Base-by-base conservation (phyloP, 92 coral and sea anemone species). In the Galaxea fascicularis region DNA sequence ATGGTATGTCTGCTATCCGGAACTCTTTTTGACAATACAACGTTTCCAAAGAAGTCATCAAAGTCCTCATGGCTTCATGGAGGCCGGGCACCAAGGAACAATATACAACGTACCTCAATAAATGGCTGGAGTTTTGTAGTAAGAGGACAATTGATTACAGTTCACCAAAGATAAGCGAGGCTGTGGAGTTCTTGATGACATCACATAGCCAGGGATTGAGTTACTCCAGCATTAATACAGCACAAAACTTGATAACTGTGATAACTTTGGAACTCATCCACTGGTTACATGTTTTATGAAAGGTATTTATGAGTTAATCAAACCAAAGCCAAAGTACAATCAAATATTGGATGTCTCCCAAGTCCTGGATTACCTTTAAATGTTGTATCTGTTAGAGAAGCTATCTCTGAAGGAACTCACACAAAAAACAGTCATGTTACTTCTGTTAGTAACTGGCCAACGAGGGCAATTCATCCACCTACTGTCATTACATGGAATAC, bases 1-100 rank as follows among this genome's bases (percentile, higher is more conserved):
- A 77, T 85, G 89, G 83, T 81, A 25, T 74, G 88, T 82, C 88
- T 73, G 49, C 78, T 88, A 65, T 82, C 92, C 53, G 83, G 91
- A 59, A 46, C 53, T 73, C 91, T 80, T 82, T 88, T 76, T 13
- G 82, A 73, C 87, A 74, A 60, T 82, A 64, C 63, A 66, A 82
- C 49, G 63, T 89, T 59, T 89, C 92, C 65, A 56, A 53, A 87
- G 91, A 86, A 82, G 88, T 90, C 77, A 82, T 88, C 17, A 82
- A 87, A 54, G 75, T 85, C 84, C 75, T 89, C 82, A 84, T 85
- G 92, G 73, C 86, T 53, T 85, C 92, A 75, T 89, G 92, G 92
- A 70, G 86, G 75, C 74, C 86, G 27, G 86, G 89, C 68, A 90
- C 93, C 63, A 65, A 80, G 84, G 85, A 89, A 73, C 87, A 89